Conservation (phyloP, 2,797 vertebrate genomes). For the Cottoperca gobio region DNA sequence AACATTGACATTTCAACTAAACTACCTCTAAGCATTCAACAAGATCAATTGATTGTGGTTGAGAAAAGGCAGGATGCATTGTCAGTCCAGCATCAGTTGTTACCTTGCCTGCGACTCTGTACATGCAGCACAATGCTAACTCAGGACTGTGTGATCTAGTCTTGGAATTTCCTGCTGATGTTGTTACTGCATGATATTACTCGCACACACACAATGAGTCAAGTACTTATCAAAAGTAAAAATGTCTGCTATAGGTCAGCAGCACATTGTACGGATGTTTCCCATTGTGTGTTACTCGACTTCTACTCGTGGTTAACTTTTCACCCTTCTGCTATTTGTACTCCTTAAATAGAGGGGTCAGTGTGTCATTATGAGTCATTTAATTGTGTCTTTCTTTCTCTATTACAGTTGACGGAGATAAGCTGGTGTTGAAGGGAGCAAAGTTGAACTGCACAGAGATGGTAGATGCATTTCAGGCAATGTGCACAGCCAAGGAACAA, state of each 20-base stretch:
- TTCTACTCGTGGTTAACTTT: conserved; percentile 48
- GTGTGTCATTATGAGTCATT: conserved; percentile 26
- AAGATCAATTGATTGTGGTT: not conserved
- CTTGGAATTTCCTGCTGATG: conserved; percentile 9
- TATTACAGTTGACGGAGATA: conserved; percentile 88
- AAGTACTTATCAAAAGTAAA: conserved; percentile 1
- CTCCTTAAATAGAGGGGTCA: conserved; percentile 8
- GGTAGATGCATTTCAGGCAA: conserved; percentile 82
- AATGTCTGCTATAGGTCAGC: conserved; percentile 50
- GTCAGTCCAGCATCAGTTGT: not conserved
- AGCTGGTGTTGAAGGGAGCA: conserved; percentile 89
- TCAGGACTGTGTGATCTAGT: not conserved
- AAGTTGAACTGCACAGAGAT: conserved; percentile 87
- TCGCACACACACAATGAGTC: conserved; percentile 31
- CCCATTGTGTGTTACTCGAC: conserved; percentile 21
- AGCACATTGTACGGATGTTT: not conserved
- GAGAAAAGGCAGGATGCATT: not conserved
- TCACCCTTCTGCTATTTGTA: conserved; percentile 5
- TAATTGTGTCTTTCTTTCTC: conserved; percentile 40
- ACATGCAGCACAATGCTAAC: not conserved
- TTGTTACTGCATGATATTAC: not conserved
- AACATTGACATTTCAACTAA: no score
- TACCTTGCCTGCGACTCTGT: not conserved
- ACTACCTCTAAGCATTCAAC: no score
- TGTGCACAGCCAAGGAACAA: conserved; percentile 85